Conservation (phyloP, 2,113 vertebrate genomes). For the Ciconia stormi region DNA sequence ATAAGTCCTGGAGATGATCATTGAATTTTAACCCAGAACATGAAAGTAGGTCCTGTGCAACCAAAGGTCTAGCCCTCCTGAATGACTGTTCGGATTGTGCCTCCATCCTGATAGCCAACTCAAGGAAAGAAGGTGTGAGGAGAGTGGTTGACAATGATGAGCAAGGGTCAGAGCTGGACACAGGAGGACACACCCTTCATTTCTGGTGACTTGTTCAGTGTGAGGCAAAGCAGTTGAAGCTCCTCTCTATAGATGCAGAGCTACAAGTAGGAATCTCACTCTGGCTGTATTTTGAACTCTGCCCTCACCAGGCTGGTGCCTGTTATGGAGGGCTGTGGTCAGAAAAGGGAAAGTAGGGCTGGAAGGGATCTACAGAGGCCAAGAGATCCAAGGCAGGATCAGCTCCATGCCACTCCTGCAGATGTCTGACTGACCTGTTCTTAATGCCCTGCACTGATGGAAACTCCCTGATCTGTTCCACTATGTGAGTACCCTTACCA, state of each 20-base stretch:
- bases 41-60: background rate
- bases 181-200: background rate
- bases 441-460: background rate
- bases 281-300: background rate
- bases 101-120: background rate
- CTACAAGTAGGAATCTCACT: background rate
- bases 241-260: background rate
- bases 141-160: background rate
- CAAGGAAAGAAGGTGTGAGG: background rate
- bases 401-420: background rate
- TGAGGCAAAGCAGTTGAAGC: background rate
- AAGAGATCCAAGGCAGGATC: background rate
- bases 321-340: background rate
- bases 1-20: fast-evolving
- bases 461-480: background rate
- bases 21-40: background rate
- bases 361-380: background rate
- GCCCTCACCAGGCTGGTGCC: background rate
- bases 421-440: background rate
- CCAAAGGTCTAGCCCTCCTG: background rate
- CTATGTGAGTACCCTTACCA: background rate
- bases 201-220: background rate
- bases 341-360: background rate
- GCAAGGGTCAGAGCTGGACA: background rate
- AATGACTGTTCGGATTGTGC: background rate